Evolutionary conservation across 1,140 invertebrate genomes (phyloP).

Genomic region (Apis cerana): DNA sequence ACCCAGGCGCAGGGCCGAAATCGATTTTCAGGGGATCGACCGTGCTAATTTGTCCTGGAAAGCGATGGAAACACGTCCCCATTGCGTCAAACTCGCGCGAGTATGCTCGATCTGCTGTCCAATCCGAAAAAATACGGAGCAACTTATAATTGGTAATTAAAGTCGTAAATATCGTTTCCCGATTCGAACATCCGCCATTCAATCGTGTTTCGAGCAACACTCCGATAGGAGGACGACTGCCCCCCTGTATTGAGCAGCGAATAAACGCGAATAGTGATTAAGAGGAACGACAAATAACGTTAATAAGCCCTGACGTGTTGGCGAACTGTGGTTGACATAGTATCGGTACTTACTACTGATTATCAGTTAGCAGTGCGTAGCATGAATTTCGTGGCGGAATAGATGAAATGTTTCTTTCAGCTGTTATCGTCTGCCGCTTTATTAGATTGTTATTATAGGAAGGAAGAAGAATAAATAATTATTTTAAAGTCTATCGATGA

Average conservation of each 20-base stretch:
- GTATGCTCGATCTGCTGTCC: neutral
- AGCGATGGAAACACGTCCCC: neutral
- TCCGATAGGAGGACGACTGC: neutral
- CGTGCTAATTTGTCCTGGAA: conserved; percentile 10
- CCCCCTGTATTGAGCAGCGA: neutral
- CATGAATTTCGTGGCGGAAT: neutral
- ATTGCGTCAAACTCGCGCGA: neutral
- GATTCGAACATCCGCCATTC: too few relatives aligned
- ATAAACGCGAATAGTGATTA: conserved; percentile 38
- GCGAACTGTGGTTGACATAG: neutral
- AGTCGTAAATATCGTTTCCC: conserved; percentile 22
- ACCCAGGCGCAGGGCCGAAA: neutral
- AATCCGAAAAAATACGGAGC: neutral
- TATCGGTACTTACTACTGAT: neutral
- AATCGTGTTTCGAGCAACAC: neutral
- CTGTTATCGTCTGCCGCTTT: neutral
- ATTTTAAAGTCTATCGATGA: neutral
- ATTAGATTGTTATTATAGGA: too few relatives aligned
- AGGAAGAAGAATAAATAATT: neutral
- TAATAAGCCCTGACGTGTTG: conserved; percentile 1
- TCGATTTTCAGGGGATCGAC: conserved; percentile 11
- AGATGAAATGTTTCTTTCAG: neutral
- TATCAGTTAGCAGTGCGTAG: too few relatives aligned
- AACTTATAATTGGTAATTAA: conserved; percentile 32
- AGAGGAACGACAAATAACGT: conserved; percentile 22